Evolutionary conservation across 2,888 invertebrate species (phyloP), one percentile per base, ranked within the genome.

Genomic region (Leptinotarsa haldemani): DNA sequence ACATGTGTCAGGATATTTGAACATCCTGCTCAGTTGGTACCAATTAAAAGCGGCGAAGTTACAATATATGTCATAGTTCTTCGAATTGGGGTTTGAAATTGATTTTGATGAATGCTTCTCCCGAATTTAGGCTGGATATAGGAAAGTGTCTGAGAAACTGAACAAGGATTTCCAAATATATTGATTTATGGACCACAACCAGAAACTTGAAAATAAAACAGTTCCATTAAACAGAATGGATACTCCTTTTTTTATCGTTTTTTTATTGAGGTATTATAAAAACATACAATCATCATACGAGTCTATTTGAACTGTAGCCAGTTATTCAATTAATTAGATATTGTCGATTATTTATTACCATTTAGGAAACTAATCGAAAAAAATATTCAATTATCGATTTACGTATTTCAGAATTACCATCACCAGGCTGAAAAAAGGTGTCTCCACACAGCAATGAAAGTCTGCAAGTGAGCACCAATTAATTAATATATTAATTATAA

Each of bases 1-100:
- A 81, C 81, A 81, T 80, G 73, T 78, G 76, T 79, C 80, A 80
- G 79, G 80, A 80, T 79, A 78, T 80, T 68, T 69, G 68, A 71
- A 79, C 74, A 80, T 80, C 80, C 81, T 80, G 81, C 78, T 74
- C 80, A 75, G 75, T 78, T 76, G 75, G 63, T 40, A 67, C 73
- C 69, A 75, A 75, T 75, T 75, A 73, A 64, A 48, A 70, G 15
- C 63, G 46, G 18, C n/a, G 16, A 20, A 53, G 30, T 69, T 69
- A 58, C 73, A 65, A 52, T 58, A 73, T 73, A 52, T 61, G 30
- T 61, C 61, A 61, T n/a, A 61, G 61, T 61, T 61, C 61, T 61
- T 40, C 61, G 61, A 61, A 61, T 4, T 61, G 40, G 1, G 3
- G 40, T 16, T 61, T 58, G 16, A 30, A 61, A 61, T 61, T 61